Base-by-base conservation (phyloP, 1,140 invertebrate species). In the Procambarus clarkii region DNA sequence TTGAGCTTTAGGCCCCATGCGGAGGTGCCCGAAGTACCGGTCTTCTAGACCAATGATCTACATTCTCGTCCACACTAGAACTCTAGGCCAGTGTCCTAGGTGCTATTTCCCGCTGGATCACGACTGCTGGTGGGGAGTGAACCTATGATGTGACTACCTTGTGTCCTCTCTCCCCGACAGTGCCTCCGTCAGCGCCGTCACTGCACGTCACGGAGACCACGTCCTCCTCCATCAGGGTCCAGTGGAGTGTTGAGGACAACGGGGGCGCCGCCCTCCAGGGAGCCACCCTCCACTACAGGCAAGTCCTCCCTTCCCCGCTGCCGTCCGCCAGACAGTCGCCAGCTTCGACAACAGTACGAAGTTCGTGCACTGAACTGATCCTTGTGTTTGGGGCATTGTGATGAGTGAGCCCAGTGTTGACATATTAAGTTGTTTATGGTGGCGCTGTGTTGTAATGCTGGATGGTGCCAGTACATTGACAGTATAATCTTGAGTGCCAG, bases 171-270 rank as follows among this genome's bases (percentile, higher is more conserved):
- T 69, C 34, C n/a, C 1, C 50, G 78, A 18, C 82, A 93, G 93
- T 93, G 18, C 92, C 92, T 60, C 93, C 93, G 45, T 85, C 91
- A 15, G 86, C 92, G 8, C 93, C 93, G 4, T 86, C 76, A 8
- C 85, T 93, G 2, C 91, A 92, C 76, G 92, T 93, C n/a, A 91
- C 92, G 34, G 88, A 91, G 78, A 92, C 92, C 0, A 92, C 91
- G 5, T 77, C 88, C 4, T 92, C 92, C 3, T 92, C 91, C 71
- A 93, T 93, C 74, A 91, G 88, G 7, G 82, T 93, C n/a, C 91
- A 91, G 86, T 93, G 93, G 93, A 92, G 88, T 74, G 88, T 93
- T 3, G 89, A 91, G 76, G 92, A 92, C 46, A 92, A 87, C 15
- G 93, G 93, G 3, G 93, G 93, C 13, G 89, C 93, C 2, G 78